A percentile compares a stretch with the other conserved stretches of the same genome.
phyloP scores from a whole-genome alignment of 2,797 vertebrate genomes.

The Arrhamphus sclerolepis region DNA sequence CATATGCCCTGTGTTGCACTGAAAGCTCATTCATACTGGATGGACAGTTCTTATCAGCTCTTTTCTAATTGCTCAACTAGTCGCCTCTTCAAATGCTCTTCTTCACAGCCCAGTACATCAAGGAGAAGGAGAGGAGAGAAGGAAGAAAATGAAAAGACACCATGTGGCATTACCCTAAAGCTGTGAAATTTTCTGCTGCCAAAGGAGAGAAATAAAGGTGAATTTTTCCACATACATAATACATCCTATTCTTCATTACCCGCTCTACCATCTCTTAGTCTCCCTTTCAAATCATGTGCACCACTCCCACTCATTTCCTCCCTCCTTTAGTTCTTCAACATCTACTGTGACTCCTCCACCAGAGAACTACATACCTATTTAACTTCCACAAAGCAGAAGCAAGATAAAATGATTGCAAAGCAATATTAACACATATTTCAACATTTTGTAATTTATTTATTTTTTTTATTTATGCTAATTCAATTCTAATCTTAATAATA shows the following conservation, averaged over 20 bases:
- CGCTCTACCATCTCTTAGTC: constrained; percentile 23
- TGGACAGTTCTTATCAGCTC: constrained; percentile 38
- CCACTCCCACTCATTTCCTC: constrained; percentile 34
- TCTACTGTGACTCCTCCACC: constrained; percentile 18
- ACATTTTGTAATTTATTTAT: not conserved
- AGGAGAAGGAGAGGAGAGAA: constrained; percentile 13
- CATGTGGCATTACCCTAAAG: constrained; percentile 9
- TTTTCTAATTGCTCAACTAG: constrained; percentile 34
- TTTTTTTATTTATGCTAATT: constrained; percentile 38
- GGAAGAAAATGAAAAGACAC: not conserved
- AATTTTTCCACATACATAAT: constrained; percentile 31
- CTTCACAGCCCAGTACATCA: constrained; percentile 36
- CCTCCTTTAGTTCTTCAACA: constrained; percentile 8
- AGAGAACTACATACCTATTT: constrained; percentile 7
- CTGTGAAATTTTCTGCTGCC: constrained; percentile 3
- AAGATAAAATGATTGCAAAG: constrained; percentile 4
- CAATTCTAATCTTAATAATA: constrained; percentile 63
- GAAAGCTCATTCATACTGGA: constrained; percentile 46
- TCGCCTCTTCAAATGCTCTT: constrained; percentile 19
- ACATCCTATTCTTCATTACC: constrained; percentile 30
- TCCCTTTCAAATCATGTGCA: constrained; percentile 29
- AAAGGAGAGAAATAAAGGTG: constrained; percentile 29
- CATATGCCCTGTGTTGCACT: not conserved
- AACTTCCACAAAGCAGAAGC: constrained; percentile 1
- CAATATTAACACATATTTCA: constrained; percentile 27